Conservation (phyloP, 1,140 invertebrate species). For the Drosophila yakuba region DNA sequence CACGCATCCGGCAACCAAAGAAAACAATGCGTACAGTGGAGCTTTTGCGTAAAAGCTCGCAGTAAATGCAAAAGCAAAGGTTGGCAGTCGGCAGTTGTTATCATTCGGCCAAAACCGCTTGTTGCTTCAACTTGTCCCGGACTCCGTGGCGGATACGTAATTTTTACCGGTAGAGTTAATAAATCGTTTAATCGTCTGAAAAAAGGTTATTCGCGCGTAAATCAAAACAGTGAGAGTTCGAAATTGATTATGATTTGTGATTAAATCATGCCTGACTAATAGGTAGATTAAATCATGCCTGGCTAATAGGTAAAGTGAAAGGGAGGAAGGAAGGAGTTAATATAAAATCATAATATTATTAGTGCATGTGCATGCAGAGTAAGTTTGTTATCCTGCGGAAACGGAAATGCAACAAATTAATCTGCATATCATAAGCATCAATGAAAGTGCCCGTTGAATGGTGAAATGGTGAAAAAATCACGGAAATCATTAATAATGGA, state of each 20-base stretch:
- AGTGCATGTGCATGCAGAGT: background rate
- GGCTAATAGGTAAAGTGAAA: background rate
- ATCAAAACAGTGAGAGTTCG: background rate
- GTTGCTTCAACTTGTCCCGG: slow-evolving; percentile 57
- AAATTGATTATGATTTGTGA: background rate
- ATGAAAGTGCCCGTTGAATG: background rate
- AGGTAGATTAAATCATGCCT: background rate
- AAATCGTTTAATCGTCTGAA: background rate
- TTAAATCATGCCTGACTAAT: background rate
- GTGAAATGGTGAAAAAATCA: background rate
- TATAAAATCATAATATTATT: no score
- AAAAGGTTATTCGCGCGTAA: slow-evolving; percentile 8
- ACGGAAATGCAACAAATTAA: background rate
- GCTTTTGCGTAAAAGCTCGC: slow-evolving; percentile 48
- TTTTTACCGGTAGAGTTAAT: slow-evolving; percentile 1
- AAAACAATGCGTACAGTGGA: background rate
- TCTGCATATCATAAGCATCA: background rate
- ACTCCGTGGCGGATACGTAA: slow-evolving; percentile 22
- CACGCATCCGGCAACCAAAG: slow-evolving; percentile 22
- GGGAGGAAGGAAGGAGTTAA: no score
- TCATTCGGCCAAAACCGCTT: slow-evolving; percentile 65
- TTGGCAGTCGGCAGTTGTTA: slow-evolving; percentile 52
- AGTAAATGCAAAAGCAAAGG: slow-evolving; percentile 19
- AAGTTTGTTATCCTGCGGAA: background rate
- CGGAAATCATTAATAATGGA: slow-evolving; percentile 5